phyloP scores from a whole-genome alignment of 2,888 invertebrate genomes.

The Cyclophora albipunctata region DNA sequence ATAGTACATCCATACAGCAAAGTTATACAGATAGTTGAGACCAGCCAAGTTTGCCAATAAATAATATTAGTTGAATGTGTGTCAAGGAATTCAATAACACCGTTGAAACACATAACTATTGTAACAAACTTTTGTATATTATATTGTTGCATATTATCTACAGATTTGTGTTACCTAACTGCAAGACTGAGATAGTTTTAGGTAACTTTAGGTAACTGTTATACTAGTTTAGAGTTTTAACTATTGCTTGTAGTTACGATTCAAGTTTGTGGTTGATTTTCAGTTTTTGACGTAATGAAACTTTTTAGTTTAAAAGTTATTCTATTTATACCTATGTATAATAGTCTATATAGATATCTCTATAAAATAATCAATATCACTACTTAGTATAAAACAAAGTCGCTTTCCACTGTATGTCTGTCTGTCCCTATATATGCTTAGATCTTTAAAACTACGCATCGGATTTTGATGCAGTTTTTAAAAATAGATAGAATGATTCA shows the following conservation, averaged over 20 bases:
- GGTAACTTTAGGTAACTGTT: no score
- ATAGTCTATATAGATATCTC: no score
- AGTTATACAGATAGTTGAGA: conserved; percentile 23
- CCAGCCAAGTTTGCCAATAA: conserved; percentile 36
- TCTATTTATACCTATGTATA: neutral
- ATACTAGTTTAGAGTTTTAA: no score
- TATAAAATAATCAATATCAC: no score
- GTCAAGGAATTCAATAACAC: conserved; percentile 36
- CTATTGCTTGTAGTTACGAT: no score
- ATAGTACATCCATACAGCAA: conserved; percentile 5
- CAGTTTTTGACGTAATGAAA: neutral
- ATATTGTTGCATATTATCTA: neutral
- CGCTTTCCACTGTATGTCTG: neutral
- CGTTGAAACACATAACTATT: conserved; percentile 28
- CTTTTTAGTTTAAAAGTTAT: neutral
- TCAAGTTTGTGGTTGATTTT: no score
- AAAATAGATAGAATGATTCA: no score
- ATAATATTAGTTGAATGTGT: conserved; percentile 36
- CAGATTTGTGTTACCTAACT: neutral
- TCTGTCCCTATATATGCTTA: neutral
- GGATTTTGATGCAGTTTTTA: no score
- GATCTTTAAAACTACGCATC: neutral
- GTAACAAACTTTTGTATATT: conserved; percentile 8
- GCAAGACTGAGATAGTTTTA: no score
- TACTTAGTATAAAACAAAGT: neutral